These are phyloP conservation scores for Byasa hedistus DNA, from an alignment of 2,888 invertebrate genomes.

Conservation along the genomic window DNA sequence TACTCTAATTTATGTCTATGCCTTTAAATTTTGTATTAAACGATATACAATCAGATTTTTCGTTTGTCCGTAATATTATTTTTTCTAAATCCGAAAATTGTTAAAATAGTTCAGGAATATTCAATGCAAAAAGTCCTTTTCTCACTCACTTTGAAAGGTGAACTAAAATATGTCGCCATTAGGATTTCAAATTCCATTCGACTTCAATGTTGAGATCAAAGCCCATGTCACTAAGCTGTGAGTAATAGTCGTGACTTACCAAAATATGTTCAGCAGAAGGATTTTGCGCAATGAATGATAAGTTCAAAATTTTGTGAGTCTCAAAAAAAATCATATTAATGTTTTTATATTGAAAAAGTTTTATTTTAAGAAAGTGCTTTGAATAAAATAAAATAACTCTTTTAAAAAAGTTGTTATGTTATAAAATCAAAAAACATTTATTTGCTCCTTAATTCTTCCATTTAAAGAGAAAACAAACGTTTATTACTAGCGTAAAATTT, in stretches of 20 bases:
- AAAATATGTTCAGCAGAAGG: conserved; percentile 23
- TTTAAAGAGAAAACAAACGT: no score
- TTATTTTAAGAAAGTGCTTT: no score
- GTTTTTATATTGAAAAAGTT: no score
- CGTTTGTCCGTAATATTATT: not conserved
- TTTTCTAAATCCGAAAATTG: not conserved
- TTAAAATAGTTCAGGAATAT: not conserved
- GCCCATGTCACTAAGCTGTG: conserved; percentile 23
- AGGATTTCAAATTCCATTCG: conserved; percentile 24
- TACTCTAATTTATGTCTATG: no score
- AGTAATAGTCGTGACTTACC: conserved; percentile 29
- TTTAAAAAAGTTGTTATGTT: no score
- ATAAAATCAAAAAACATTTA: no score
- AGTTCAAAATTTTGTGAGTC: not conserved
- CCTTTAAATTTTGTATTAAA: no score
- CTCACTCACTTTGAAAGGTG: conserved; percentile 18
- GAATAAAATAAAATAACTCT: no score
- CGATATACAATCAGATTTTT: no score
- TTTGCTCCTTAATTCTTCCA: no score
- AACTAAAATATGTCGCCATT: conserved; percentile 24
- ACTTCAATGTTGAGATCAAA: conserved; percentile 21
- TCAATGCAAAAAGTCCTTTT: not conserved
- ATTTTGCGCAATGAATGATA: conserved; percentile 22
- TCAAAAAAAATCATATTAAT: no score
- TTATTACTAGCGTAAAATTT: no score